Evolutionary conservation across 2,888 invertebrate species (phyloP), one percentile per base, ranked within the genome.

Genomic region (Drosophila tripunctata): DNA sequence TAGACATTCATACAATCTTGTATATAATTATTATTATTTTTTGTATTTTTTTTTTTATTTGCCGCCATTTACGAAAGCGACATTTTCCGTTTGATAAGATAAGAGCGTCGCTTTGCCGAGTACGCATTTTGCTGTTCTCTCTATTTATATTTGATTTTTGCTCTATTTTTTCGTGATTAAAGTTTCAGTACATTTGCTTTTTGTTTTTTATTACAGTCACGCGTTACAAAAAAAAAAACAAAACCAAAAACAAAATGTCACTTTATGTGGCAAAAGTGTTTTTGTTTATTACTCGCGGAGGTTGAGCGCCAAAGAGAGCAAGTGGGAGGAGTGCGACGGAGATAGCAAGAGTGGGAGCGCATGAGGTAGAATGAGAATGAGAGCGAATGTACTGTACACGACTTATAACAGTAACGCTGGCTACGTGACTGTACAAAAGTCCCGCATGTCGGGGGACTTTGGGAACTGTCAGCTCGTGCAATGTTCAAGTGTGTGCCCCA

Each of bases 391-490:
- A n/a, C n/a, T n/a, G n/a, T n/a, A n/a, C n/a, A n/a, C n/a, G n/a
- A n/a, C n/a, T n/a, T 22, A 14, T 55, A 21, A 51, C 55, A 33
- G 40, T 62, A 48, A 36, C 10, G 45, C 24, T 68, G 87, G 30
- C 67, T 84, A 84, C 86, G 83, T 82, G 88, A 84, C 83, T 84
- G 88, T 84, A 84, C 83, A 52, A 67, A 74, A 76, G 70, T 67
- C 31, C 33, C 61, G 50, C 52, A 63, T 73, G 54, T 31, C 52
- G 72, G 43, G 58, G 58, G 56, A 55, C 51, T 70, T 72, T 44
- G 52, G 60, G 55, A 65, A 35, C 48, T 48, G 62, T 44, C 38
- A 55, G 74, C 72, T 68, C 68, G 79, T 81, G 85, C 67, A 72
- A 56, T 50, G 62, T 68, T 87, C 73, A 82, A 85, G 70, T 82